Evolutionary conservation across 2,113 vertebrate genomes (phyloP).

Genomic region (Corydoras maculifer): DNA sequence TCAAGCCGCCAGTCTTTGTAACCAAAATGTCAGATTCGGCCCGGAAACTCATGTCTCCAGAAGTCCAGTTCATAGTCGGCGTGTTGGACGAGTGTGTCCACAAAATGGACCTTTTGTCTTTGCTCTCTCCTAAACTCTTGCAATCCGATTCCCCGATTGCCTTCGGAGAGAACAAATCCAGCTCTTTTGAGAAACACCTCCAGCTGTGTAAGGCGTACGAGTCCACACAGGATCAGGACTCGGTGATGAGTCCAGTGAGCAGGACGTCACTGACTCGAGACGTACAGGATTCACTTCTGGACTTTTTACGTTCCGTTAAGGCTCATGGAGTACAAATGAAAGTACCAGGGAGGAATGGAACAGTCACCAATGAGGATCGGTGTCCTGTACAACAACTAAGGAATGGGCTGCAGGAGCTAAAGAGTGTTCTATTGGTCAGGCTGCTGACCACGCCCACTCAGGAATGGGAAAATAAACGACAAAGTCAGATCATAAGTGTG

Average conservation of each 20-base stretch:
- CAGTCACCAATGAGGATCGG: not conserved
- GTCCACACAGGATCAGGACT: not conserved
- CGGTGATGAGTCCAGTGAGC: not conserved
- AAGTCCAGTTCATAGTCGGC: constrained; percentile 59
- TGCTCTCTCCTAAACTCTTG: constrained; percentile 44
- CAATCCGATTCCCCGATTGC: constrained; percentile 29
- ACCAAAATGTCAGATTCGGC: constrained; percentile 41
- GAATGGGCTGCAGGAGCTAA: constrained; percentile 60
- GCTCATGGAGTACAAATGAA: constrained; percentile 36
- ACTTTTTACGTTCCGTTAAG: constrained; percentile 61
- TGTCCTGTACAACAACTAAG: constrained; percentile 51
- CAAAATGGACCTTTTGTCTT: constrained; percentile 56
- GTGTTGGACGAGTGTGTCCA: constrained; percentile 67
- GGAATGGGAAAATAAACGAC: constrained; percentile 51
- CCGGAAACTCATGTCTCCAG: constrained; percentile 56
- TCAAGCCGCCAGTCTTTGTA: not conserved
- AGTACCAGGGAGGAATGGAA: not conserved
- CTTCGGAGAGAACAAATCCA: constrained; percentile 43
- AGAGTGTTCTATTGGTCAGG: constrained; percentile 59
- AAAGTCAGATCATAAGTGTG: constrained; percentile 47
- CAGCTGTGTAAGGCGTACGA: constrained; percentile 43
- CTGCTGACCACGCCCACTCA: constrained; percentile 64
- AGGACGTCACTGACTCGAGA: not conserved
- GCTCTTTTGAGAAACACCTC: constrained; percentile 51
- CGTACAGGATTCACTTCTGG: constrained; percentile 60